phyloP scores from a whole-genome alignment of 1,140 invertebrate species.

The Aphaenogaster floridana region DNA sequence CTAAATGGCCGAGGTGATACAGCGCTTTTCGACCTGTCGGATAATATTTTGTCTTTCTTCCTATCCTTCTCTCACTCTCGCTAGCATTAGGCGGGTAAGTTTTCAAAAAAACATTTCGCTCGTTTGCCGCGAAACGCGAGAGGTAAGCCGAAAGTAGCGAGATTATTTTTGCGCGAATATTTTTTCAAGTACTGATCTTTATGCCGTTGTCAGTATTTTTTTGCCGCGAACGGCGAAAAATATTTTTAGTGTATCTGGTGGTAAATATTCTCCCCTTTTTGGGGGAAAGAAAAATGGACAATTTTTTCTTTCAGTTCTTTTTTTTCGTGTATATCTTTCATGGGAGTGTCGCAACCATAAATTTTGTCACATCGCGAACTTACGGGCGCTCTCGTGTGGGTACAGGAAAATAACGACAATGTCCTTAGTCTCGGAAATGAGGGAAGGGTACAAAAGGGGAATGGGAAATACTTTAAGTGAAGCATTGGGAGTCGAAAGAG shows the following conservation, averaged over 20 bases:
- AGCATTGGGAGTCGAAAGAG: constrained; percentile 47
- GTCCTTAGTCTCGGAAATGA: constrained; percentile 8
- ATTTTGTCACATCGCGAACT: not conserved
- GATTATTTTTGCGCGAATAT: constrained; percentile 44
- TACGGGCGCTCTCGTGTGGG: not conserved
- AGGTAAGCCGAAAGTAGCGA: constrained; percentile 15
- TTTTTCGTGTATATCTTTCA: not conserved
- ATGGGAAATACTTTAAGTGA: constrained; percentile 27
- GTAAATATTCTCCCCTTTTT: constrained; percentile 16
- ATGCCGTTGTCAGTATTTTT: not conserved
- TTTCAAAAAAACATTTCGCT: constrained; percentile 16
- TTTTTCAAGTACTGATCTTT: constrained; percentile 26
- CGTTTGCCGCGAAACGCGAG: not conserved
- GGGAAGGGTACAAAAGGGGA: not conserved
- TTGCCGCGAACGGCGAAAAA: not conserved
- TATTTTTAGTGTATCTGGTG: not conserved
- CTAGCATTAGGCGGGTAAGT: not conserved
- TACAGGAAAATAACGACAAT: constrained; percentile 18
- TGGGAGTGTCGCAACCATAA: not conserved
- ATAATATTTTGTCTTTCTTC: constrained; percentile 3
- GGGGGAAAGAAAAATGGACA: too few relatives aligned
- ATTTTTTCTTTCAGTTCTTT: constrained; percentile 1
- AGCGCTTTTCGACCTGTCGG: not conserved
- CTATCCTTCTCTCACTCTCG: not conserved
- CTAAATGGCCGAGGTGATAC: not conserved